A percentile compares a stretch with the other conserved stretches of the same genome.
Conservation (phyloP, 2,888 invertebrate species). For the Mayetiola destructor region DNA sequence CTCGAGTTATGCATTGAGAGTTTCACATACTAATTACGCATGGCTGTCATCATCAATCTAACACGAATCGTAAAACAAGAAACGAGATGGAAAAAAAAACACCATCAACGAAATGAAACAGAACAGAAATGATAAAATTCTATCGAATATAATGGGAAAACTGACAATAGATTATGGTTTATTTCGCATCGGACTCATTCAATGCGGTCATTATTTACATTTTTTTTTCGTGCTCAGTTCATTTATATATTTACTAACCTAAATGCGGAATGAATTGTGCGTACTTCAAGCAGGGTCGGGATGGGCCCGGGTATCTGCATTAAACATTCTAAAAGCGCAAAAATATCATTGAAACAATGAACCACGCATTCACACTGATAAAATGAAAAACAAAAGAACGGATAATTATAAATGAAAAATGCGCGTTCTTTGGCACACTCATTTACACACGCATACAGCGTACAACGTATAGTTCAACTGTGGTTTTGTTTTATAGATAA, state of each 20-base stretch:
- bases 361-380: no score
- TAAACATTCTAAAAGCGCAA: background rate
- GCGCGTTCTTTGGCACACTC: background rate
- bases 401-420: constrained; percentile 11
- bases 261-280: constrained; percentile 11
- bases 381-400: constrained; percentile 7
- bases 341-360: background rate
- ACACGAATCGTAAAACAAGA: background rate
- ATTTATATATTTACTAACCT: background rate
- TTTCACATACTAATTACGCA: background rate
- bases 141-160: background rate
- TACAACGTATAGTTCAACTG: no score
- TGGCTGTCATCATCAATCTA: background rate
- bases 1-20: background rate
- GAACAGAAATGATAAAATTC: no score
- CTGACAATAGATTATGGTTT: background rate
- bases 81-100: no score
- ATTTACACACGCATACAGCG: background rate
- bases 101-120: no score
- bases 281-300: no score
- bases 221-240: background rate
- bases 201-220: background rate
- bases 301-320: no score
- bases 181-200: background rate
- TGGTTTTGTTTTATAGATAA: no score